Evolutionary conservation across 2,797 vertebrate species (phyloP).

Genomic region (Gadopsis marmoratus): DNA sequence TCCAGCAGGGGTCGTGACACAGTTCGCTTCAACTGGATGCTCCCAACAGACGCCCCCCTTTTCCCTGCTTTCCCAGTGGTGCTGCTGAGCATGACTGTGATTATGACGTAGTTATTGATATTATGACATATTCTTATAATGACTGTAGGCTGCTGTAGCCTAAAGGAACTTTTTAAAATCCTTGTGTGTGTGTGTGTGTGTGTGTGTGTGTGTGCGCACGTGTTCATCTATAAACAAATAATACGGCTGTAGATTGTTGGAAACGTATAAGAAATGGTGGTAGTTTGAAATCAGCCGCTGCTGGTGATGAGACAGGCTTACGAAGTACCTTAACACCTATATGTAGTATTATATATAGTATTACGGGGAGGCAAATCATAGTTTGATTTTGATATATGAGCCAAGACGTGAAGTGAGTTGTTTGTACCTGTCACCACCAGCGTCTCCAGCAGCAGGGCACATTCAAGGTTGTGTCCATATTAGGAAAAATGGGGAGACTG

Average conservation of each 20-base stretch:
- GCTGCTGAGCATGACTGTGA: conserved; percentile 20
- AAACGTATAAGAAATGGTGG: conserved; percentile 8
- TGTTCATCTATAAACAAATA: conserved; percentile 29
- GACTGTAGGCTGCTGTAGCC: conserved; percentile 6
- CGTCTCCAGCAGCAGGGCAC: conserved; percentile 13
- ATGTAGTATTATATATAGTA: not conserved
- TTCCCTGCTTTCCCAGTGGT: not conserved
- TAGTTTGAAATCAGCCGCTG: conserved; percentile 10
- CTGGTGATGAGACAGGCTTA: not conserved
- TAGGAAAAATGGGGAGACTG: conserved; percentile 46
- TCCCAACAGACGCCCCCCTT: conserved; percentile 14
- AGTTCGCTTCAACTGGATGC: conserved; percentile 55
- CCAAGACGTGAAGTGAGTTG: conserved; percentile 5
- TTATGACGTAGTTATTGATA: conserved; percentile 16
- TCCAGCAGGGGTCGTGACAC: conserved; percentile 54
- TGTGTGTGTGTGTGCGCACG: not conserved
- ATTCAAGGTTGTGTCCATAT: conserved; percentile 48
- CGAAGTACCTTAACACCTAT: not conserved
- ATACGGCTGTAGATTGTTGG: conserved; percentile 8
- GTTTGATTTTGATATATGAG: not conserved
- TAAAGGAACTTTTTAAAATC: conserved; percentile 29
- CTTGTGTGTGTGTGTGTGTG: not conserved
- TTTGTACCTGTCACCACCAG: conserved; percentile 39
- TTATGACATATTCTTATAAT: conserved; percentile 35
- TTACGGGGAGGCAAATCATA: not conserved